Evolutionary conservation across 2,797 vertebrate genomes (phyloP).

Genomic region (Microchirus variegatus): DNA sequence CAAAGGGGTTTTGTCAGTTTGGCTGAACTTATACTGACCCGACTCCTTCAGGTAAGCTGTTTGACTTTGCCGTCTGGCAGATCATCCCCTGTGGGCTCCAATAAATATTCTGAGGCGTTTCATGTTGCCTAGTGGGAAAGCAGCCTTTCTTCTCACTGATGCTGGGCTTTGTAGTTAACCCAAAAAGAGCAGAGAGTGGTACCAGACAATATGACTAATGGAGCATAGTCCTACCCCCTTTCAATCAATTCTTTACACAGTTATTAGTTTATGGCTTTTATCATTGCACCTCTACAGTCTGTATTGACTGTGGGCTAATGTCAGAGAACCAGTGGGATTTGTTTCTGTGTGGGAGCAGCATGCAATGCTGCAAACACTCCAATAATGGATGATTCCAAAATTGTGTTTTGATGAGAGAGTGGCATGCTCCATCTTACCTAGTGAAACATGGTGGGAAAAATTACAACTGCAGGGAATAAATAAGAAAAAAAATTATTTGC

Average conservation of each 20-base stretch:
- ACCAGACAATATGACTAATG: constrained; percentile 20
- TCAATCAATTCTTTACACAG: constrained; percentile 23
- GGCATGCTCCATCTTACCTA: constrained; percentile 38
- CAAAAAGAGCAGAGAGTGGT: constrained; percentile 30
- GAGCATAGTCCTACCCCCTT: constrained; percentile 4
- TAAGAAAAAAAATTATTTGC: neutral
- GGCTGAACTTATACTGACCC: constrained; percentile 56
- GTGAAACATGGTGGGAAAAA: constrained; percentile 32
- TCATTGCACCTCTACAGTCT: constrained; percentile 15
- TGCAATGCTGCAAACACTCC: constrained; percentile 43
- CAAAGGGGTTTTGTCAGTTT: constrained; percentile 18
- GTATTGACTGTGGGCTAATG: constrained; percentile 12
- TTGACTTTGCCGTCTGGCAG: constrained; percentile 64
- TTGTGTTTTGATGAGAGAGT: constrained; percentile 47
- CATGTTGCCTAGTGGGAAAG: constrained; percentile 55
- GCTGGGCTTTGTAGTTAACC: constrained; percentile 52
- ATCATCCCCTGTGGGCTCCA: constrained; percentile 41
- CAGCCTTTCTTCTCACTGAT: constrained; percentile 51
- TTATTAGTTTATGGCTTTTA: constrained; percentile 37
- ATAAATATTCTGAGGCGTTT: constrained; percentile 65
- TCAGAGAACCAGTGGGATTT: constrained; percentile 30
- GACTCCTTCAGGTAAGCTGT: constrained; percentile 58
- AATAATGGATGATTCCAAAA: constrained; percentile 53
- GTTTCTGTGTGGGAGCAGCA: constrained; percentile 44
- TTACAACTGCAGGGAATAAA: constrained; percentile 23